Evolutionary conservation across 2,888 invertebrate species (phyloP).

Genomic region (Creontiades dilutus): DNA sequence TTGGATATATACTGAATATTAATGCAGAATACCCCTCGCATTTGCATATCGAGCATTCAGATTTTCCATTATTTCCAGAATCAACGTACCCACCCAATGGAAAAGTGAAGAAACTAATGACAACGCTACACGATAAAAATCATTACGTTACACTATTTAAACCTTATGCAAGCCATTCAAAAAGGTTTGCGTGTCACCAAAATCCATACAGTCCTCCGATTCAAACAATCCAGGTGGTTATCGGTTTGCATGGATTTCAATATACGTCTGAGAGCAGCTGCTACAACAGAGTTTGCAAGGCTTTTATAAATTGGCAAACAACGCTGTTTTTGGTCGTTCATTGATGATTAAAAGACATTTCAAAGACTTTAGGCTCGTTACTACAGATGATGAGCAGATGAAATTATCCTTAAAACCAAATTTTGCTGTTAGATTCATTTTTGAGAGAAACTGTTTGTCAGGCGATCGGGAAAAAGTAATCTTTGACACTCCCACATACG

Average conservation of each 20-base stretch:
- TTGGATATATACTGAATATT: neutral
- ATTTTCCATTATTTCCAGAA: conserved; percentile 26
- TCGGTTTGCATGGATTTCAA: conserved; percentile 54
- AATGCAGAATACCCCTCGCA: neutral
- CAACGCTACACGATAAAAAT: neutral
- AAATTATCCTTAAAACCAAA: neutral
- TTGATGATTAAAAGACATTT: neutral
- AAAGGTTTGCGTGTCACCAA: neutral
- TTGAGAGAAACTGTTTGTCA: neutral
- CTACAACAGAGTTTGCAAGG: conserved; percentile 17
- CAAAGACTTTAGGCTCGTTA: no score
- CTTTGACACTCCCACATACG: conserved; percentile 13
- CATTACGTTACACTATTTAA: neutral
- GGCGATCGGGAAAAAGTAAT: neutral
- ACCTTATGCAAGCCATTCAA: neutral
- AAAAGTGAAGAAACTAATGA: neutral
- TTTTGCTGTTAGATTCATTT: conserved; percentile 10
- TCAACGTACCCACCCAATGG: neutral
- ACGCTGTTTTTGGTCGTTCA: conserved; percentile 15
- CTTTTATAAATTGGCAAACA: conserved; percentile 35
- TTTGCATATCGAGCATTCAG: neutral
- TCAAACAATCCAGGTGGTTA: conserved; percentile 21
- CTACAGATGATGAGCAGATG: no score
- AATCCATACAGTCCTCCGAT: no score
- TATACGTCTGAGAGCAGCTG: neutral